Evolutionary conservation across 2,888 invertebrate species (phyloP).

Genomic region (Temnothorax ravouxi): DNA sequence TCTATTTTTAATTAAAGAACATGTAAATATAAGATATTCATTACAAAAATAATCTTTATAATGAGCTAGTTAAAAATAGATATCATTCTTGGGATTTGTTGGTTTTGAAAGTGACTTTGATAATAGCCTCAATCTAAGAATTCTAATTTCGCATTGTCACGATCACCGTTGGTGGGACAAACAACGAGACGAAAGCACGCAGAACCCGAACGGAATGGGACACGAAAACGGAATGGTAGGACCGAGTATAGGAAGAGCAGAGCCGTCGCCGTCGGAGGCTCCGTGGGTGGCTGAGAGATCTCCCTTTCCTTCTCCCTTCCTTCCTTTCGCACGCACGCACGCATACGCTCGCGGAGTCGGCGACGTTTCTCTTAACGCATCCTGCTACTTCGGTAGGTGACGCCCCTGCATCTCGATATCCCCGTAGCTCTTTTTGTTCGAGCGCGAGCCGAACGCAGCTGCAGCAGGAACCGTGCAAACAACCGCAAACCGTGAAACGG

Average conservation of each 20-base stretch:
- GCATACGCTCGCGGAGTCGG: constrained; percentile 5
- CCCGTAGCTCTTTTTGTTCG: constrained; percentile 11
- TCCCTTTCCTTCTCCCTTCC: constrained; percentile 65
- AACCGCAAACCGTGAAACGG: not conserved
- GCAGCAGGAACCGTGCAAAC: not conserved
- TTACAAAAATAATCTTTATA: not conserved
- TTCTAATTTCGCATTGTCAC: not conserved
- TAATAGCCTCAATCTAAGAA: not conserved
- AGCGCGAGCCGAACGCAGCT: constrained; percentile 24
- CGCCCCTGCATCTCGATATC: constrained; percentile 37
- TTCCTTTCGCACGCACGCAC: constrained; percentile 34
- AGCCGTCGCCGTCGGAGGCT: constrained; percentile 38
- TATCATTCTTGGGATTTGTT: not conserved
- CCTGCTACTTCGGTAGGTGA: constrained; percentile 44
- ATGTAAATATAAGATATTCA: not conserved
- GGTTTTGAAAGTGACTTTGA: not conserved
- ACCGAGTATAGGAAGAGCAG: constrained; percentile 16
- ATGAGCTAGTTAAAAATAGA: not conserved
- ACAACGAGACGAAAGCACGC: constrained; percentile 62
- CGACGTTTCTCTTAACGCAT: constrained; percentile 55
- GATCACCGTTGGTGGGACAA: constrained; percentile 6
- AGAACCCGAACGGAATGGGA: constrained; percentile 34
- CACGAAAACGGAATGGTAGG: constrained; percentile 45
- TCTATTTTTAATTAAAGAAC: not conserved
- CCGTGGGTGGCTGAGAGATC: constrained; percentile 73